Conservation (phyloP, 2,888 invertebrate species). For the Dryadula phaetusa region DNA sequence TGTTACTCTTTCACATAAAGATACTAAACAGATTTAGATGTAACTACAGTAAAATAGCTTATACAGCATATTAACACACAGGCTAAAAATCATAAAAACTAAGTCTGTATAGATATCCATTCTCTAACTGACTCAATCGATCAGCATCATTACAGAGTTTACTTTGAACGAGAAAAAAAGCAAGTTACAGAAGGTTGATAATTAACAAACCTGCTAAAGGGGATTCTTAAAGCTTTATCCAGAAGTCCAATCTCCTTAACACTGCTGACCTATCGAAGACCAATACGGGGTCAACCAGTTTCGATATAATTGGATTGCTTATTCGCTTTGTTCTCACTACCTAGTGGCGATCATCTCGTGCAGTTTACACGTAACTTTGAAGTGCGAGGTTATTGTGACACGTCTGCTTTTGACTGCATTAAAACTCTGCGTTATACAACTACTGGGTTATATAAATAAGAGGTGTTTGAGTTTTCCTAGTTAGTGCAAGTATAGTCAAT, state of each 20-base stretch:
- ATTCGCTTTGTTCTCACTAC: constrained; percentile 45
- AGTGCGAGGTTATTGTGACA: constrained; percentile 14
- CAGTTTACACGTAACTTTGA: constrained; percentile 26
- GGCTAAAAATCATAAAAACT: too few species aligned
- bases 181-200: not conserved
- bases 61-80: too few species aligned
- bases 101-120: not conserved
- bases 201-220: constrained; percentile 27
- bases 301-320: constrained; percentile 48
- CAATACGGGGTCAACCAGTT: constrained; percentile 44
- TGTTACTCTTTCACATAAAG: too few species aligned
- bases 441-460: not conserved
- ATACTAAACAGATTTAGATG: too few species aligned
- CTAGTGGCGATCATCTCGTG: constrained; percentile 24
- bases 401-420: not conserved
- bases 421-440: not conserved
- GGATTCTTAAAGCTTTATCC: constrained; percentile 26
- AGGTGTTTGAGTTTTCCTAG: too few species aligned
- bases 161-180: constrained; percentile 9
- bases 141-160: not conserved
- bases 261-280: constrained; percentile 44
- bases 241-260: constrained; percentile 42
- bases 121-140: not conserved
- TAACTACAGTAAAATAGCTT: too few species aligned
- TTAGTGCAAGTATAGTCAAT: too few species aligned